A percentile compares a stretch with the other conserved stretches of the same genome.
phyloP scores from a whole-genome alignment of 2,888 invertebrate genomes.

The Aspidiotus rigidus region DNA sequence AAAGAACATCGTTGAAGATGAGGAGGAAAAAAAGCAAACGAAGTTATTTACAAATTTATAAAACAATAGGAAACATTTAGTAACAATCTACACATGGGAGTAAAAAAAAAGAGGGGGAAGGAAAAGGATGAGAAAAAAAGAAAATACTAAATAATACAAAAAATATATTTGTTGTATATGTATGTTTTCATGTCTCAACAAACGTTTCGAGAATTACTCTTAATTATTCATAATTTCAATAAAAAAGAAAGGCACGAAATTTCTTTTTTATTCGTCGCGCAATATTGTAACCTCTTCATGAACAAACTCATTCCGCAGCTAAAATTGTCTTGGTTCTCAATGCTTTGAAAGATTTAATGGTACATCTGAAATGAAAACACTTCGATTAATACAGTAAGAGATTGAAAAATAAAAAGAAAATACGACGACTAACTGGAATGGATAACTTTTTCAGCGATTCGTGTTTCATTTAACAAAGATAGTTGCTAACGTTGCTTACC shows the following conservation, averaged over 20 bases:
- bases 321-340: not conserved
- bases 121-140: too few species aligned
- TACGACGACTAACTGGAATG: not conserved
- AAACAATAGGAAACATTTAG: slow-evolving; percentile 29
- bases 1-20: not conserved
- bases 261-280: slow-evolving; percentile 5
- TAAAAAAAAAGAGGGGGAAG: too few species aligned
- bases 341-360: slow-evolving; percentile 75
- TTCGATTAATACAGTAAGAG: not conserved
- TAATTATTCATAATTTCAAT: slow-evolving; percentile 2
- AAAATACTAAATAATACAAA: too few species aligned
- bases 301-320: not conserved
- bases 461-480: not conserved
- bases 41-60: slow-evolving; percentile 21
- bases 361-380: slow-evolving; percentile 59
- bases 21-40: slow-evolving; percentile 12
- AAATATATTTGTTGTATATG: too few species aligned
- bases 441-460: not conserved
- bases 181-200: too few species aligned
- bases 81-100: slow-evolving; percentile 14
- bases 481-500: slow-evolving; percentile 10
- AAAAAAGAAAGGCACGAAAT: slow-evolving; percentile 27
- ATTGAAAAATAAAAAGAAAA: not conserved
- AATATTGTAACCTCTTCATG: too few species aligned
- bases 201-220: too few species aligned